These are phyloP conservation scores for Drosophila nigritarsus DNA, from an alignment of 2,888 invertebrate genomes.

Conservation along the genomic window DNA sequence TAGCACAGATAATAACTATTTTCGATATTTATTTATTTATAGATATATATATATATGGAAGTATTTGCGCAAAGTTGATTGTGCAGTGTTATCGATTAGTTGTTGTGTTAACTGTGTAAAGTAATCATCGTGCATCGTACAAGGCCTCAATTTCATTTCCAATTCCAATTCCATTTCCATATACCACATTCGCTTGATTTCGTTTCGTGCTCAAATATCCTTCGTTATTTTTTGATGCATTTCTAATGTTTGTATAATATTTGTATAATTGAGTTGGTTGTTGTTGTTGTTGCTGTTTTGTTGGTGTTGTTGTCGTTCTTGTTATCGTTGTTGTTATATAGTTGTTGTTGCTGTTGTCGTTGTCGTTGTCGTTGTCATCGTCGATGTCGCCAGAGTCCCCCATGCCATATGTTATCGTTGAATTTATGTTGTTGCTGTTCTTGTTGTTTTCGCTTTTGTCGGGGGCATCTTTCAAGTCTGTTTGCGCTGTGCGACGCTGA, in stretches of 20 bases:
- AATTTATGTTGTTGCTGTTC: conserved; percentile 30
- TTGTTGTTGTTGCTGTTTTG: conserved; percentile 17
- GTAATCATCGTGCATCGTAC: conserved; percentile 30
- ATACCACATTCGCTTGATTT: conserved; percentile 33
- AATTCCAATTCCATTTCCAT: conserved; percentile 9
- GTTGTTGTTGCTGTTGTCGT: background rate
- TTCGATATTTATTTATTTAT: conserved; percentile 4
- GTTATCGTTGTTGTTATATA: background rate
- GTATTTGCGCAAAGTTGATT: conserved; percentile 27
- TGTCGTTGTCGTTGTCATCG: conserved; percentile 30
- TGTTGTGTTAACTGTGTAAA: conserved; percentile 12
- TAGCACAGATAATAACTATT: conserved; percentile 20
- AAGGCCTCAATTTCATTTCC: conserved; percentile 21
- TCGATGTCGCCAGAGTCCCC: conserved; percentile 61
- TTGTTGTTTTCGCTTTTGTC: conserved; percentile 11
- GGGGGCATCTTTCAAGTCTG: conserved; percentile 59
- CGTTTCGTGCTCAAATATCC: conserved; percentile 71
- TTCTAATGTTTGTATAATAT: conserved; percentile 76
- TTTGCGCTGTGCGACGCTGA: conserved; percentile 50
- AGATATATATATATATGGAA: background rate
- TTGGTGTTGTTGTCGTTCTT: conserved; percentile 1
- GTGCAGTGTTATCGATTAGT: conserved; percentile 54
- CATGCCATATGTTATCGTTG: conserved; percentile 38
- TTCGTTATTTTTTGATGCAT: conserved; percentile 76
- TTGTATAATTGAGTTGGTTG: conserved; percentile 75